A percentile compares a stretch with the other conserved stretches of the same genome.
Evolutionary conservation across 2,797 vertebrate species (phyloP).

Genomic region (Coccyzus lansbergi): DNA sequence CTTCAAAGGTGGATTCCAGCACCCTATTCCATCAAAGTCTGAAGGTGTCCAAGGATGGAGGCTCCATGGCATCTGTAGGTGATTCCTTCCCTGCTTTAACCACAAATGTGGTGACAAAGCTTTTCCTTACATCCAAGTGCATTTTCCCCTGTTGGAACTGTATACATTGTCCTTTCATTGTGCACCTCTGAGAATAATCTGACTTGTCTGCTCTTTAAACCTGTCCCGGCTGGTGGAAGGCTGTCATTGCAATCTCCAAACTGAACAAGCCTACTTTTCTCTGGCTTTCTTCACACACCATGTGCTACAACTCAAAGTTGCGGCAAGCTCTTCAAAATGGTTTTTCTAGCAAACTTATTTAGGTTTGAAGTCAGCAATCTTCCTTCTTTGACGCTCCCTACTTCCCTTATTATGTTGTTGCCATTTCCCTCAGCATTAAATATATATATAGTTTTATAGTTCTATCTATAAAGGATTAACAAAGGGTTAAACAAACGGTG

Average conservation of each 20-base stretch:
- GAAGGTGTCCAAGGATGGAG: background rate
- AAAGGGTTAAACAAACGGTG: background rate
- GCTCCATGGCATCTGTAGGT: background rate
- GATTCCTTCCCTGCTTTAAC: background rate
- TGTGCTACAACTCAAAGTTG: background rate
- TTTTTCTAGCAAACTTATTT: background rate
- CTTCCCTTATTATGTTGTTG: background rate
- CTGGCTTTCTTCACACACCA: background rate
- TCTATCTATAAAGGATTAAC: background rate
- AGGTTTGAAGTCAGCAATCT: background rate
- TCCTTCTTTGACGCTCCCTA: background rate
- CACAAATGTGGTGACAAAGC: background rate
- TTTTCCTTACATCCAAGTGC: background rate
- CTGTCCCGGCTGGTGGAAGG: background rate
- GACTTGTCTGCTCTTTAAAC: background rate
- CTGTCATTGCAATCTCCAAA: background rate
- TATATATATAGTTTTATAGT: background rate
- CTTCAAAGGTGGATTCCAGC: background rate
- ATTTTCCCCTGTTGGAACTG: background rate
- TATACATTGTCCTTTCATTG: accelerated
- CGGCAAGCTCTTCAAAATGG: background rate
- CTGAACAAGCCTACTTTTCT: background rate
- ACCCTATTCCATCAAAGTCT: background rate
- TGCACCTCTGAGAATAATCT: background rate
- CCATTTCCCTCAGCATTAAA: background rate